Percentiles rank a stretch among this genome's conserved stretches.
These are phyloP conservation scores for Chaenogobius annularis DNA, from an alignment of 2,113 vertebrate genomes.

Conservation along the genomic window DNA sequence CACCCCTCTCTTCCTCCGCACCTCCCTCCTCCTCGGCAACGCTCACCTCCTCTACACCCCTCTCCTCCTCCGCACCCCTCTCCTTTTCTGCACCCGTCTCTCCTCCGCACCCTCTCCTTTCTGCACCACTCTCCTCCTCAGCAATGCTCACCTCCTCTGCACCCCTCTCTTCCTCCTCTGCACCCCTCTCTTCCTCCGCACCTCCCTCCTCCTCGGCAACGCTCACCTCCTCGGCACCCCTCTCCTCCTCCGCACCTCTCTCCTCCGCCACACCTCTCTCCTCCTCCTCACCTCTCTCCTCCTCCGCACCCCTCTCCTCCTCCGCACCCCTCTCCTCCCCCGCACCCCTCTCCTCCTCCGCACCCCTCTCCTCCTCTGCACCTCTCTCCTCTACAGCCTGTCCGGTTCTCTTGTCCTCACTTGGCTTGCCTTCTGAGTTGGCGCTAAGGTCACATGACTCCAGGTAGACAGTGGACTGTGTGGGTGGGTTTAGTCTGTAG, in stretches of 20 bases:
- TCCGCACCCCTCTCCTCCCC: neutral
- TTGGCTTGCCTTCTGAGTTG: neutral
- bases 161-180: neutral
- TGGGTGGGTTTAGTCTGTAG: slow-evolving; percentile 26
- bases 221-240: slow-evolving; percentile 1
- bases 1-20: neutral
- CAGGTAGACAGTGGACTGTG: slow-evolving; percentile 18
- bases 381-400: neutral
- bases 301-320: neutral
- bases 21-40: neutral
- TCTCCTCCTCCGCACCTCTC: neutral
- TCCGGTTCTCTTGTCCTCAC: neutral
- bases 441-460: slow-evolving; percentile 30
- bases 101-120: neutral
- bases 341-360: slow-evolving; percentile 1
- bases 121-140: neutral
- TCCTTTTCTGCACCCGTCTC: neutral
- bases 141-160: neutral
- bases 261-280: neutral
- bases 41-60: neutral
- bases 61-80: neutral
- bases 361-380: slow-evolving; percentile 5
- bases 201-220: neutral
- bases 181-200: neutral
- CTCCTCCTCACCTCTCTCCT: neutral